Percentiles rank a stretch among this genome's conserved stretches.
phyloP scores from a whole-genome alignment of 2,888 invertebrate species.

The Galerucella nymphaeae region DNA sequence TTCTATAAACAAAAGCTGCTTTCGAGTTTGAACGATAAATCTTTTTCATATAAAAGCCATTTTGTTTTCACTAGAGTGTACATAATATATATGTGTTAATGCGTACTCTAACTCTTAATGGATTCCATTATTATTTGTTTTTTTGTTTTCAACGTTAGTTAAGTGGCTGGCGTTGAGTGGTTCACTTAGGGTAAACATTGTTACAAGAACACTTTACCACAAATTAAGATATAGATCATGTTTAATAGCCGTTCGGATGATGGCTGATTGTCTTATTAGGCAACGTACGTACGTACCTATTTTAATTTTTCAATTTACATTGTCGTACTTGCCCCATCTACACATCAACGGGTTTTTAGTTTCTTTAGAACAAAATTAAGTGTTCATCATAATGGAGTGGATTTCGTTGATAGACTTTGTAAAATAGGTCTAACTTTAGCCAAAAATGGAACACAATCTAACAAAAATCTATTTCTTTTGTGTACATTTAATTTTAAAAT shows the following conservation, averaged over 20 bases:
- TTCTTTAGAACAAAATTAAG: too few relatives aligned
- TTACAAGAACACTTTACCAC: constrained; percentile 47
- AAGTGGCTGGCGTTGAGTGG: constrained; percentile 50
- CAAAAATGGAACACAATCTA: too few relatives aligned
- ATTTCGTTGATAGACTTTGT: too few relatives aligned
- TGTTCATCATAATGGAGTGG: too few relatives aligned
- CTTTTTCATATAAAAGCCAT: constrained; percentile 37
- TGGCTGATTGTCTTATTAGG: constrained; percentile 17
- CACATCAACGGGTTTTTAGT: neutral
- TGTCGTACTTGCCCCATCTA: constrained; percentile 13
- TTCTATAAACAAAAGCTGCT: constrained; percentile 19
- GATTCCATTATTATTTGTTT: constrained; percentile 46
- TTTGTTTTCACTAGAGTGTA: constrained; percentile 35
- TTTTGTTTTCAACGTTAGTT: constrained; percentile 47
- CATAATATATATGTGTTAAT: constrained; percentile 43
- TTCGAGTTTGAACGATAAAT: constrained; percentile 31
- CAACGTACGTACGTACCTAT: neutral
- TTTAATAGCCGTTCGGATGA: constrained; percentile 35
- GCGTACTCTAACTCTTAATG: constrained; percentile 48
- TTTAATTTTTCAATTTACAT: constrained; percentile 6
- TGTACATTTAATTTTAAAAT: too few relatives aligned
- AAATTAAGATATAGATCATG: constrained; percentile 51
- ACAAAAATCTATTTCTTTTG: too few relatives aligned
- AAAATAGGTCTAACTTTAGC: too few relatives aligned
- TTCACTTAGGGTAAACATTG: constrained; percentile 50